Evolutionary conservation across 2,797 vertebrate genomes (phyloP).

Genomic region (Hapalemur alaotrensis): DNA sequence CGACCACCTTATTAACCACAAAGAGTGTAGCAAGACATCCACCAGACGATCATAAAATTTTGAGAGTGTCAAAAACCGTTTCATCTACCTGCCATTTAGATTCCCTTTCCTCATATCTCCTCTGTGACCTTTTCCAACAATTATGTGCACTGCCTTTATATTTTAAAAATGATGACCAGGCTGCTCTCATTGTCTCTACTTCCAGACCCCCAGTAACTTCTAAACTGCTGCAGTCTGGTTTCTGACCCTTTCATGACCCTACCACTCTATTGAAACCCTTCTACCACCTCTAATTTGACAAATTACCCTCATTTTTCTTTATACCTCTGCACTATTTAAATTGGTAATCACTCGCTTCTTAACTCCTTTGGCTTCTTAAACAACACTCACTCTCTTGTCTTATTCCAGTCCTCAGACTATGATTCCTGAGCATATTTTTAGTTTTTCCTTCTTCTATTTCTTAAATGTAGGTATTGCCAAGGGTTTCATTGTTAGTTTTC

Average conservation of each 20-base stretch:
- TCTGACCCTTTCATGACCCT: background rate
- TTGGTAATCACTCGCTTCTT: background rate
- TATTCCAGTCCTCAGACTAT: background rate
- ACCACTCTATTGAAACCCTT: background rate
- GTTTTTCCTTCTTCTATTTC: background rate
- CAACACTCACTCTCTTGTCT: background rate
- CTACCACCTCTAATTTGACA: background rate
- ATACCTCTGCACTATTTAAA: background rate
- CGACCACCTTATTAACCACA: background rate
- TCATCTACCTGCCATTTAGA: background rate
- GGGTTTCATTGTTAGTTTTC: background rate
- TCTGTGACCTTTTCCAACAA: background rate
- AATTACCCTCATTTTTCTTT: background rate
- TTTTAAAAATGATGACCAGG: background rate
- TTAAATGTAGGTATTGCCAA: background rate
- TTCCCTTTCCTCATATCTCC: background rate
- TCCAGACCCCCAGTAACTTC: background rate
- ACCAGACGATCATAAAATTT: background rate
- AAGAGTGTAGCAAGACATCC: background rate
- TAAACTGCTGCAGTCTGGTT: background rate
- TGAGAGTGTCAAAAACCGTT: background rate
- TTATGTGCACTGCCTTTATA: background rate
- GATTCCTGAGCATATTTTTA: background rate
- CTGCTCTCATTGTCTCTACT: background rate
- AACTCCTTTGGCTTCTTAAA: background rate